Evolutionary conservation across 2,888 invertebrate species (phyloP).

Genomic region (Elegia similella): DNA sequence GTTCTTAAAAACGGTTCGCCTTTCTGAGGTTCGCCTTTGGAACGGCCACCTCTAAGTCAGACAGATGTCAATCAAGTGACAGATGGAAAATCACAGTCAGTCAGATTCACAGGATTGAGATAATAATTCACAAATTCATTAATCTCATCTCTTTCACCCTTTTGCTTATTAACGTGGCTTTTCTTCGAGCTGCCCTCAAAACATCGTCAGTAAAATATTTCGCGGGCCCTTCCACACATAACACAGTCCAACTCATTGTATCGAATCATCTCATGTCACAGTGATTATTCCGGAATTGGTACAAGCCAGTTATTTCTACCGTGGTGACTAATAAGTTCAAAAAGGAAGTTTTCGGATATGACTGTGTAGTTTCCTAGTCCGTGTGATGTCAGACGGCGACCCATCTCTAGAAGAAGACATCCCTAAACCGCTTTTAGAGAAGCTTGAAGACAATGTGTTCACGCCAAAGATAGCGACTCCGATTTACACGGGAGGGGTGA

Average conservation of each 20-base stretch:
- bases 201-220: neutral
- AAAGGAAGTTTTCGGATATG: slow-evolving; percentile 29
- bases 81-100: too few species aligned
- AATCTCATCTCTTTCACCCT: neutral
- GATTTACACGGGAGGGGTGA: slow-evolving; percentile 65
- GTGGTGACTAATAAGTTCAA: slow-evolving; percentile 34
- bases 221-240: neutral
- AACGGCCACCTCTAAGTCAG: too few species aligned
- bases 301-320: slow-evolving; percentile 1
- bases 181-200: neutral
- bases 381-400: slow-evolving; percentile 79
- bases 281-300: neutral
- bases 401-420: slow-evolving; percentile 77
- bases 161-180: neutral
- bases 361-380: slow-evolving; percentile 24
- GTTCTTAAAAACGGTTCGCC: too few species aligned
- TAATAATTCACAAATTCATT: neutral
- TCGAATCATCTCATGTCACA: neutral
- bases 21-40: too few species aligned
- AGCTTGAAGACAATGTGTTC: slow-evolving; percentile 70
- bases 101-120: too few species aligned
- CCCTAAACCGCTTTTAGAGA: slow-evolving; percentile 64
- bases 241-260: neutral
- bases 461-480: slow-evolving; percentile 73
- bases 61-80: too few species aligned